Percentiles rank a stretch among this genome's conserved stretches.
phyloP scores from a whole-genome alignment of 2,888 invertebrate species.

The Dascillus cervinus region DNA sequence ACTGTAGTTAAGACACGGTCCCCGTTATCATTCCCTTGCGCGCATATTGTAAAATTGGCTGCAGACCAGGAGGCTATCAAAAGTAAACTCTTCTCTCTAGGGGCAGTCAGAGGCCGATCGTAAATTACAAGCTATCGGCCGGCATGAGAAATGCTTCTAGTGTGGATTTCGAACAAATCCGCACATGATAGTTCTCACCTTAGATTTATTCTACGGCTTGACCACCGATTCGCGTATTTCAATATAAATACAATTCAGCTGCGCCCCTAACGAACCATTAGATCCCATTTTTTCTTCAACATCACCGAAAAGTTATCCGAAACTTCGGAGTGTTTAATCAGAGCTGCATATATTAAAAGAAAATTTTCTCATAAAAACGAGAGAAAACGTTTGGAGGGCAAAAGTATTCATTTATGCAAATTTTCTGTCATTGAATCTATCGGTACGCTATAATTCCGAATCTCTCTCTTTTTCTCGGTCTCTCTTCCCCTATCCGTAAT shows the following conservation, averaged over 20 bases:
- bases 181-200: conserved; percentile 34
- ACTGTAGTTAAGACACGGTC: too few relatives aligned
- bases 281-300: not conserved
- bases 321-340: not conserved
- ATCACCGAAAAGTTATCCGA: not conserved
- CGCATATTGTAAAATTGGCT: conserved; percentile 27
- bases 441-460: conserved; percentile 13
- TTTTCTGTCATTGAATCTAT: conserved; percentile 14
- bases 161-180: conserved; percentile 33
- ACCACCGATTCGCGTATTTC: conserved; percentile 14
- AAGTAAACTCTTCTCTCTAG: conserved; percentile 25
- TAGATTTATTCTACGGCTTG: conserved; percentile 25
- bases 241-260: conserved; percentile 9
- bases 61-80: conserved; percentile 16
- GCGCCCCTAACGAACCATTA: conserved; percentile 1
- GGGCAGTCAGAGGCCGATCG: conserved; percentile 18
- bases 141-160: conserved; percentile 27
- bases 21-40: conserved; percentile 7
- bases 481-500: conserved; percentile 11
- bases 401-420: conserved; percentile 13
- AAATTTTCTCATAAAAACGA: too few relatives aligned
- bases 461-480: conserved; percentile 8
- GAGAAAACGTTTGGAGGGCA: conserved; percentile 10
- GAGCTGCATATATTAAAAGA: too few relatives aligned
- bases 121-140: conserved; percentile 23